Base-by-base conservation (phyloP, 2,797 vertebrate genomes). In the Hypotaenidia okinawae region DNA sequence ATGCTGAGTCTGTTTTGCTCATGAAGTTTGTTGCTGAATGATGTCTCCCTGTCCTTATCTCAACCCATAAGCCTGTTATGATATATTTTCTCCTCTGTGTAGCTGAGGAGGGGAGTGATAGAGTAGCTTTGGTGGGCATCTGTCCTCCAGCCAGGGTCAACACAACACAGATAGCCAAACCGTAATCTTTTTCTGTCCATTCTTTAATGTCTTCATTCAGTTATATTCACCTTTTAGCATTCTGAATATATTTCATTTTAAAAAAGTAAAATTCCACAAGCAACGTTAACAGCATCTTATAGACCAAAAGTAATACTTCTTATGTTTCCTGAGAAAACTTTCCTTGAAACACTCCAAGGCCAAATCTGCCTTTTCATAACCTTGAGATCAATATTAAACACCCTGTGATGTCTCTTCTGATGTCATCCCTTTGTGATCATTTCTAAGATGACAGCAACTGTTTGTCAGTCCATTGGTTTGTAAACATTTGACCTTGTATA, bases 201-300 rank as follows among this genome's bases (percentile, higher is more conserved):
- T 21, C 12, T 68, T 55, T 11, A 13, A 5, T n/a, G 22, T 55
- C 10, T 87, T 82, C n/a, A 14, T 70, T 37, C 7, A 73, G 4
- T 21, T 75, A 33, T 30, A 72, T 15, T 61, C 4, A 41, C 1
- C 9, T 66, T 74, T 39, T 22, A 55, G 1, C 14, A 70, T 82
- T 82, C 59, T 82, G 25, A 63, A 80, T 52, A 32, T 28, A 51
- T 69, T 14, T 15, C 9, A 32, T 8, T 45, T 16, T 67, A 67
- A 91, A 59, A 12, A 0, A 17, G 4, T 25, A 63, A 66, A 84
- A 87, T 73, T 84, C 30, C 47, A 72, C 45, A 63, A 55, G 6
- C 77, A 87, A 79, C 32, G 30, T 77, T 0, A 0, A 19, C 17
- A 35, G 13, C 2, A 0, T 15, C 9, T 59, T 52, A 52, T 32